Percentiles rank a stretch among this genome's conserved stretches.
phyloP scores from a whole-genome alignment of 2,113 vertebrate species.

The Odontesthes bonariensis region DNA sequence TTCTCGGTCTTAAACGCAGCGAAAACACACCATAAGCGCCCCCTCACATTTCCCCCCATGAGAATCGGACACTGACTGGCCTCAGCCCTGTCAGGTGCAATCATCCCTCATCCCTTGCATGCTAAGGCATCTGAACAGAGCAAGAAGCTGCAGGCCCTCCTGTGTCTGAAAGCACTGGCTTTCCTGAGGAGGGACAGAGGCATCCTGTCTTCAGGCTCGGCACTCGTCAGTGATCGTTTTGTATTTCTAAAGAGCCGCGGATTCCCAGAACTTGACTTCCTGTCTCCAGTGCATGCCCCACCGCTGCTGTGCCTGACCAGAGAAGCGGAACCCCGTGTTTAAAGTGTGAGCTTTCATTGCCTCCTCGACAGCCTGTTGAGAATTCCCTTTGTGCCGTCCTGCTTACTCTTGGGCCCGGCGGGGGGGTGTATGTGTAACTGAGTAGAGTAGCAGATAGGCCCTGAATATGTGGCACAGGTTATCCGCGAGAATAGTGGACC shows the following conservation, averaged over 20 bases:
- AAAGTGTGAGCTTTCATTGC: slow-evolving; percentile 67
- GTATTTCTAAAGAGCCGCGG: slow-evolving; percentile 68
- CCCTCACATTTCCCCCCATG: neutral
- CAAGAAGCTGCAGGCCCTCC: slow-evolving; percentile 44
- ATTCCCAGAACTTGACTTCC: slow-evolving; percentile 75
- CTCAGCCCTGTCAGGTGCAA: slow-evolving; percentile 67
- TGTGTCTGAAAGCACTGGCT: slow-evolving; percentile 61
- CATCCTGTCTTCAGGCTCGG: slow-evolving; percentile 66
- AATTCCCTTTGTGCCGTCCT: slow-evolving; percentile 63
- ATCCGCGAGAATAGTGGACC: too few species aligned
- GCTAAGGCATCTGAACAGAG: slow-evolving; percentile 60
- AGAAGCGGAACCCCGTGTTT: slow-evolving; percentile 65
- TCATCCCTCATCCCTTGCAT: slow-evolving; percentile 66
- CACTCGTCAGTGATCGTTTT: slow-evolving; percentile 68
- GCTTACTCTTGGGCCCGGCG: slow-evolving; percentile 33
- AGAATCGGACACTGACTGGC: slow-evolving; percentile 35
- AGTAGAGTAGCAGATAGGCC: slow-evolving; percentile 56
- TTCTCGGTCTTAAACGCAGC: neutral
- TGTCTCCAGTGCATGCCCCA: slow-evolving; percentile 50
- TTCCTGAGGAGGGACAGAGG: slow-evolving; percentile 67
- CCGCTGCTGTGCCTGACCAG: slow-evolving; percentile 40
- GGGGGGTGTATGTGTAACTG: slow-evolving; percentile 22
- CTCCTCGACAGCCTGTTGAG: slow-evolving; percentile 66
- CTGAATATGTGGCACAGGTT: slow-evolving; percentile 32
- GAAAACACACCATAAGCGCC: neutral